Evolutionary conservation across 2,888 invertebrate species (phyloP).

Genomic region (Seira musarum): DNA sequence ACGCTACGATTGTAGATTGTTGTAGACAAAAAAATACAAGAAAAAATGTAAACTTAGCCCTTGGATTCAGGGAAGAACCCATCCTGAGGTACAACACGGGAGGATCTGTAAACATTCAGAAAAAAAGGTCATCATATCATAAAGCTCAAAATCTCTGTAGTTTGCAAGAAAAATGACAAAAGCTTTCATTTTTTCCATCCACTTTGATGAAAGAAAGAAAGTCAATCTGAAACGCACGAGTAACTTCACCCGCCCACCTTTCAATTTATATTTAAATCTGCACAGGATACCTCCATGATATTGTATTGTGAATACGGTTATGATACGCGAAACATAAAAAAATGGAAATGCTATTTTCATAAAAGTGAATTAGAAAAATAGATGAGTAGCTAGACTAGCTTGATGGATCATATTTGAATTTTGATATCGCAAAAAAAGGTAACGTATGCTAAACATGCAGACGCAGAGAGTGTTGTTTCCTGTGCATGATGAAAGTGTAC

Average conservation of each 20-base stretch:
- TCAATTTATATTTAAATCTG: constrained; percentile 21
- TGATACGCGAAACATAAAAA: neutral
- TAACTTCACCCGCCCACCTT: constrained; percentile 7
- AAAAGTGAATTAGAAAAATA: no score
- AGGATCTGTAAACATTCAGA: constrained; percentile 59
- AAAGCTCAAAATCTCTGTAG: neutral
- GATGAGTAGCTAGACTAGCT: no score
- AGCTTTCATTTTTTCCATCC: no score
- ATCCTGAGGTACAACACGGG: constrained; percentile 67
- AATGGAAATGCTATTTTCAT: no score
- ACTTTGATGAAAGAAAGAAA: no score
- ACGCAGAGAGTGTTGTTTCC: neutral
- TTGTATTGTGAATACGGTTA: no score
- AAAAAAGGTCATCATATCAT: neutral
- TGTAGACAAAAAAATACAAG: constrained; percentile 53
- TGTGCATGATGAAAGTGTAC: neutral
- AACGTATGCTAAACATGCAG: no score
- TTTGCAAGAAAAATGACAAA: constrained; percentile 86
- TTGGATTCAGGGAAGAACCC: constrained; percentile 68
- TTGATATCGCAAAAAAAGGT: no score
- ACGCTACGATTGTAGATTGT: constrained; percentile 65
- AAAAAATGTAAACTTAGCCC: constrained; percentile 22
- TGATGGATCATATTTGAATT: no score
- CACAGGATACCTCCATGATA: no score
- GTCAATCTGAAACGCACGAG: constrained; percentile 19